Base-by-base conservation (phyloP, 2,888 invertebrate species). In the Synergus gifuensis region DNA sequence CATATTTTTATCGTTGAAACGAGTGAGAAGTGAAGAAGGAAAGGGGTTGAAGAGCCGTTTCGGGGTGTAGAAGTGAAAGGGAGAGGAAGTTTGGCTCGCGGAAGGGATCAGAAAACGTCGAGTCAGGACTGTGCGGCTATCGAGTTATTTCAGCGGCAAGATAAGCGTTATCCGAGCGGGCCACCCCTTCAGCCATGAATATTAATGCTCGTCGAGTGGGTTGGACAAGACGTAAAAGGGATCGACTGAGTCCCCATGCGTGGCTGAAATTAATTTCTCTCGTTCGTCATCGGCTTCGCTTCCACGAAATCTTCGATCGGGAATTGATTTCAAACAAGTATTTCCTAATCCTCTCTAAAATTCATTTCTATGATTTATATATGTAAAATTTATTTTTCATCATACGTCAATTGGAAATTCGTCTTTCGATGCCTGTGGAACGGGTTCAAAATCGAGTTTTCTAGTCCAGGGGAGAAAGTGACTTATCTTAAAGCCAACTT, bases 101-200 rank as follows among this genome's bases (percentile, higher is more conserved):
- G 79, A 81, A 81, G 83, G 83, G 84, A 86, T 86, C 87, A 89
- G 88, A 89, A 89, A 89, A 87, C 86, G 88, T 84, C 85, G 88
- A 88, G 89, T 90, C 88, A 89, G 89, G 86, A 89, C 87, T 86
- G 84, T 85, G 83, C 84, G 85, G 86, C 88, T 89, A 90, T 89
- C 90, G 88, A 90, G 89, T 89, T 90, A 90, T 90, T 91, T 90
- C 90, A 90, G 90, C 85, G 87, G 77, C 83, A 84, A 89, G 90
- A 90, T 91, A 90, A 91, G 89, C 89, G 87, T 89, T 90, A 89
- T 90, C 89, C 88, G 86, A 85, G 85, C 86, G 84, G 82, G 78
- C 84, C 86, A 84, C 79, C 86, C 87, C 84, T 84, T 83, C 81
- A 85, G 85, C 88, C 88, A 90, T 91, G 90, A 91, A 91, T 90